Evolutionary conservation across 2,797 vertebrate species (phyloP), one percentile per base, ranked within the genome.

Genomic region (Glossophaga mutica): DNA sequence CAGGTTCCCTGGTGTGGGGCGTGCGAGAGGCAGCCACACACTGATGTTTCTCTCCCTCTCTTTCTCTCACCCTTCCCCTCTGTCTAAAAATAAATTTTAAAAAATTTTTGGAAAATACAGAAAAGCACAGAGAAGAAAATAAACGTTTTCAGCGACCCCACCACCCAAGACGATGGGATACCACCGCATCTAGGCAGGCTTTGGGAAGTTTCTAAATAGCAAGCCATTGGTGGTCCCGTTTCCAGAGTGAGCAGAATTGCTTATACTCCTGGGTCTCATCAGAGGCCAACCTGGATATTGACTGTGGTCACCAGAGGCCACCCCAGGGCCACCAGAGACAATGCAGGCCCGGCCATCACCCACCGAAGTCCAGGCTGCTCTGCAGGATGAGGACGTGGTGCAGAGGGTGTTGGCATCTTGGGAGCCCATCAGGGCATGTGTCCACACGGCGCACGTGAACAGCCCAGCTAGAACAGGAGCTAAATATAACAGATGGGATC

Each of bases 381-480:
- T 99, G 70, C 98, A 98, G 95, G 99, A 99, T 12, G 99, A 99
- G 98, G 99, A 99, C 8, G 99, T 99, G 97, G 99, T 99, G 91
- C 98, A 99, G 94, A 99, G 32, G 99, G 99, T 0, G 99, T 99
- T 1, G 42, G 99, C 99, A 0, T 97, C 97, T 46, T 85, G 98
- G 98, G 97, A 98, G 98, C 97, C 97, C 86, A 48, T 97, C 97
- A 91, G 98, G 79, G 71, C 99, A 98, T 93, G 99, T 98, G 97
- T 93, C 98, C 83, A 99, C 21, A 11, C 3, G 21, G 1, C 1
- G 3, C 14, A n/a, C 44, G 9, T 3, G 18, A 68, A 52, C 24
- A 46, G 19, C 59, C 26, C 65, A 46, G 50, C 32, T 7, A 32
- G 3, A 11, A 5, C 15, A 24, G 26, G 52, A 19, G 3, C 42